Base-by-base conservation (phyloP, 2,888 invertebrate genomes). In the Platycnemis pennipes region DNA sequence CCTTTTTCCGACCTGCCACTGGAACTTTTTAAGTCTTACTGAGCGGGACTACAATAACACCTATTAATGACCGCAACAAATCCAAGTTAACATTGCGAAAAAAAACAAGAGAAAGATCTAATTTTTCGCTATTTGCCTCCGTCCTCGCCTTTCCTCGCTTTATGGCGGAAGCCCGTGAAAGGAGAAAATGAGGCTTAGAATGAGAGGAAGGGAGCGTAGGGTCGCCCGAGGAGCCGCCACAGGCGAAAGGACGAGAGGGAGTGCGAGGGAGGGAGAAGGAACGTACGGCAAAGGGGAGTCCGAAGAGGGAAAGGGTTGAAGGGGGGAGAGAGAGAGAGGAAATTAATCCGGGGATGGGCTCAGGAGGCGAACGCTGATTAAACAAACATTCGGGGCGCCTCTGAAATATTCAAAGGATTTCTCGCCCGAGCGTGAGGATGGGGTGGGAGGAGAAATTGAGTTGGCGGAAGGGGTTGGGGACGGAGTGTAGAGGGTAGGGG, bases 361-460 rank as follows among this genome's bases (percentile, higher is more conserved):
- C 91, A 69, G 91, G 91, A 91, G 91, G 91, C 91, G 77, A 37
- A 91, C 91, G 91, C 91, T 91, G 91, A 91, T 91, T 91, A 91
- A 91, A 91, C 91, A 91, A 91, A 91, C 91, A 91, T 91, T 91
- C 63, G 91, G 91, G 91, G 69, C 91, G 91, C 91, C 91, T 37
- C 77, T 91, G 91, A 91, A 91, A 91, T 91, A 91, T 91, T 91
- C 91, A 91, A 91, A 91, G 91, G 91, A 63, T 91, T 91, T 91
- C 91, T 91, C 91, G 91, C 69, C 91, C n/a, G 91, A 91, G 44
- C 91, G 69, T 69, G 91, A 44, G 91, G 69, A 49, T 56, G 42
- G 56, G 63, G 44, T 26, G 56, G 56, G n/a, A 13, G 26, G n/a
- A 19, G 45, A n/a, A 22, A 77, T 26, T 4, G 49, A 37, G 69